Percentiles rank a stretch among this genome's conserved stretches.
These are phyloP conservation scores for Martes martes DNA, from an alignment of 2,113 vertebrate species.

Conservation along the genomic window DNA sequence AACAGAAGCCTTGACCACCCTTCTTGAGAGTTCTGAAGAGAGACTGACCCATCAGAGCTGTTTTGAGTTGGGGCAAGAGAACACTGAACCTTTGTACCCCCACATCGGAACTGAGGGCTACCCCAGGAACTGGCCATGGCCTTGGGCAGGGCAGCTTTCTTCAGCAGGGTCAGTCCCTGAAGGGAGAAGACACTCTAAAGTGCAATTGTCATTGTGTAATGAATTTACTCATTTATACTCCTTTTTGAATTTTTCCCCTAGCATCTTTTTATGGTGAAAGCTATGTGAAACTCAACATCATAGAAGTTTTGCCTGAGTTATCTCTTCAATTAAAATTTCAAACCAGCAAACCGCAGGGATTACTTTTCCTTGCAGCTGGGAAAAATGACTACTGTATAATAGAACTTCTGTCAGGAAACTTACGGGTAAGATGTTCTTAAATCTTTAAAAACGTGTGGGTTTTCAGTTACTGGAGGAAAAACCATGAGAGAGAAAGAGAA, in stretches of 20 bases:
- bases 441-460: background rate
- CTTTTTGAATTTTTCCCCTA: conserved; percentile 65
- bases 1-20: background rate
- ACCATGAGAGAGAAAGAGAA: background rate
- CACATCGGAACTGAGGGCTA: background rate
- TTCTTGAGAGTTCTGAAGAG: background rate
- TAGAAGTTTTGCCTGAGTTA: conserved; percentile 83
- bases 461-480: background rate
- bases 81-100: background rate
- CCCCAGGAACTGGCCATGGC: background rate
- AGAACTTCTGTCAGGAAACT: conserved; percentile 85
- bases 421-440: conserved; percentile 82
- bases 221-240: background rate
- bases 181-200: background rate
- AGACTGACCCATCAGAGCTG: background rate
- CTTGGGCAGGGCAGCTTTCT: background rate
- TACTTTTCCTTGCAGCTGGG: conserved; percentile 92
- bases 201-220: background rate
- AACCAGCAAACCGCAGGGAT: conserved; percentile 87
- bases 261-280: conserved; percentile 92
- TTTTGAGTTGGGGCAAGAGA: background rate
- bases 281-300: conserved; percentile 86
- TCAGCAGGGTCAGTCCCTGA: background rate
- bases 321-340: conserved; percentile 87
- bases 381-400: conserved; percentile 86